A percentile compares a stretch with the other conserved stretches of the same genome.
Conservation (phyloP, 2,113 vertebrate genomes). For the Leptobrachium ailaonicum region DNA sequence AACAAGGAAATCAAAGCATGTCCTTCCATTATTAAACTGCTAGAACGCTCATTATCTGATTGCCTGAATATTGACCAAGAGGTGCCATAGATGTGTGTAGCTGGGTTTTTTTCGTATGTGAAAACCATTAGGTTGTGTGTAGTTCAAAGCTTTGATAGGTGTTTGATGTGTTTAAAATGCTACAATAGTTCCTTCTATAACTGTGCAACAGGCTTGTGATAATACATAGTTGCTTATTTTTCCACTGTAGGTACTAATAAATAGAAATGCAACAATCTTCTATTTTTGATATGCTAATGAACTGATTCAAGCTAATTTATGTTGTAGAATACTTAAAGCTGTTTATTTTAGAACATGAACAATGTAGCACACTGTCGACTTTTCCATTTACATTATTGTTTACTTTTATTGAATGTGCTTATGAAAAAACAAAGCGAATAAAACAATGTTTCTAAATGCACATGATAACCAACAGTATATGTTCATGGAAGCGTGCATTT, state of each 20-base stretch:
- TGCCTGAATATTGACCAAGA: conserved; percentile 69
- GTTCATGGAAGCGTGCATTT: no score
- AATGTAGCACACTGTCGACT: no score
- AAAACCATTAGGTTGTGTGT: conserved; percentile 70
- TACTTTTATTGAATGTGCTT: no score
- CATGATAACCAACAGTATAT: no score
- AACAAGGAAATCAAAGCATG: conserved; percentile 66
- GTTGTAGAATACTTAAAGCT: not conserved
- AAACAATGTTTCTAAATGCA: no score
- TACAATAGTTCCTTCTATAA: conserved; percentile 73
- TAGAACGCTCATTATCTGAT: conserved; percentile 67
- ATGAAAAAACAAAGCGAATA: no score
- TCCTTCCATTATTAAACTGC: conserved; percentile 64
- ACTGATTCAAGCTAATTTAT: not conserved
- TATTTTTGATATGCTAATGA: conserved; percentile 19
- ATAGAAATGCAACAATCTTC: conserved; percentile 71
- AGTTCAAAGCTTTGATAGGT: conserved; percentile 71
- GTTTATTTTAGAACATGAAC: no score
- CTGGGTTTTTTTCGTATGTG: conserved; percentile 60
- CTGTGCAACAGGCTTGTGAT: conserved; percentile 75
- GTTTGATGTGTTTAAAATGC: conserved; percentile 74
- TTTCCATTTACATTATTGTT: no score
- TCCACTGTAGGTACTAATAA: conserved; percentile 61
- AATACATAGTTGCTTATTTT: conserved; percentile 69
- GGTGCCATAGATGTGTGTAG: conserved; percentile 68